Conservation (phyloP, 2,888 invertebrate genomes). For the Tribolium freemani region DNA sequence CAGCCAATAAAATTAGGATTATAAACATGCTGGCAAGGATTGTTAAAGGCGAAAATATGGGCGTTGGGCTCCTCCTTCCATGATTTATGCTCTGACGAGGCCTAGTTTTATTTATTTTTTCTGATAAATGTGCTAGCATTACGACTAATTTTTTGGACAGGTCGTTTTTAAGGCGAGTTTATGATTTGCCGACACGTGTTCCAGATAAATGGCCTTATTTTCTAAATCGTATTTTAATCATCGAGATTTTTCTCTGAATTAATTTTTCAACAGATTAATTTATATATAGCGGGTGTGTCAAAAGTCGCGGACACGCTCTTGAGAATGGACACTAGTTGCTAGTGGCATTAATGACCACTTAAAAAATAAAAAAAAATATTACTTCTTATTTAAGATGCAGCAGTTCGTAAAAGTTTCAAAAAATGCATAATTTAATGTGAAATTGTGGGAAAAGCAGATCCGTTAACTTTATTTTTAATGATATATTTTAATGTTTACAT, state of each 20-base stretch:
- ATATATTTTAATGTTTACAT: too few species aligned
- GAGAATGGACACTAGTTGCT: too few species aligned
- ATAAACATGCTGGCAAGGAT: conserved; percentile 15
- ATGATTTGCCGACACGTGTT: not conserved
- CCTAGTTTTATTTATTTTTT: not conserved
- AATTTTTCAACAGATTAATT: not conserved
- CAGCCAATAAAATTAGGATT: conserved; percentile 16
- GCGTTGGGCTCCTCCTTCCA: not conserved
- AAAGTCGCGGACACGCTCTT: too few species aligned
- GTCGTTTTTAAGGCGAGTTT: not conserved
- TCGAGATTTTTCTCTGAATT: not conserved
- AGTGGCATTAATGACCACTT: too few species aligned
- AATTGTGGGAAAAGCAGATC: too few species aligned
- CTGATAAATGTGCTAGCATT: not conserved
- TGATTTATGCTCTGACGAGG: conserved; percentile 1
- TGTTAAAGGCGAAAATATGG: conserved; percentile 1
- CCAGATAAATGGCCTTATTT: not conserved
- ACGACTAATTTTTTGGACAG: not conserved
- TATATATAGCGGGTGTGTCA: too few species aligned
- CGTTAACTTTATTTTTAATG: too few species aligned
- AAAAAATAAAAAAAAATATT: too few species aligned
- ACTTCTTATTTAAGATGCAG: too few species aligned
- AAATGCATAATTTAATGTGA: too few species aligned
- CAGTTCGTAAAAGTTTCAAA: too few species aligned
- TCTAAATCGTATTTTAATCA: not conserved